Base-by-base conservation (phyloP, 2,888 invertebrate genomes). In the Latrodectus hesperus region DNA sequence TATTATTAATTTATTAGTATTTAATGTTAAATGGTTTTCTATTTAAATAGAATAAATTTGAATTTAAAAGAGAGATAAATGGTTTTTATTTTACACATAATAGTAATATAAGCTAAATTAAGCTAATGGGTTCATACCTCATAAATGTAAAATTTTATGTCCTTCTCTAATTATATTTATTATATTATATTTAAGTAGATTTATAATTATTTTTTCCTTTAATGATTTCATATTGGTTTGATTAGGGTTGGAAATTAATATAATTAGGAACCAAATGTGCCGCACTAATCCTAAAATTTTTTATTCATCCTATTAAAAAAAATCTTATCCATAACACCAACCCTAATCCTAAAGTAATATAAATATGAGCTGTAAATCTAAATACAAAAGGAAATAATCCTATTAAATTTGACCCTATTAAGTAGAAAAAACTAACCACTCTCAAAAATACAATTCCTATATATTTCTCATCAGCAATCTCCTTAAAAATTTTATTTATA, bases 341-440 rank as follows among this genome's bases (percentile, higher is more conserved):
- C 0, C 95, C 94, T 91, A 95, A 91, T 0, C 93, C 91, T 91
- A 95, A 89, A 0, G 94, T 94, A 91, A 95, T 90, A 11, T 92
- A 92, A 93, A 95, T 91, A 91, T 95, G 95, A 1, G 95, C 95
- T 89, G 95, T 94, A 90, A 94, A 93, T 53, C 95, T 95, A 92
- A 95, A 95, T 93, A 95, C 94, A 93, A 95, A 95, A 0, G 95
- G 95, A 4, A 95, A 94, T 93, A 95, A 91, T 0, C 95, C 95
- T 93, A 95, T 91, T 91, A 95, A 94, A 93, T 95, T 95, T 93
- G 94, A 95, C 92, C 94, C 93, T 92, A 95, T 90, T 92, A 95
- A 93, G 91, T 94, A 92, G 67, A 92, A 91, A 92, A 95, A 95
- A 92, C 94, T 79, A 8, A 26, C 14, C 0, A 67, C 11, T 4